phyloP scores from a whole-genome alignment of 2,113 vertebrate species.

The Seriola rivoliana region DNA sequence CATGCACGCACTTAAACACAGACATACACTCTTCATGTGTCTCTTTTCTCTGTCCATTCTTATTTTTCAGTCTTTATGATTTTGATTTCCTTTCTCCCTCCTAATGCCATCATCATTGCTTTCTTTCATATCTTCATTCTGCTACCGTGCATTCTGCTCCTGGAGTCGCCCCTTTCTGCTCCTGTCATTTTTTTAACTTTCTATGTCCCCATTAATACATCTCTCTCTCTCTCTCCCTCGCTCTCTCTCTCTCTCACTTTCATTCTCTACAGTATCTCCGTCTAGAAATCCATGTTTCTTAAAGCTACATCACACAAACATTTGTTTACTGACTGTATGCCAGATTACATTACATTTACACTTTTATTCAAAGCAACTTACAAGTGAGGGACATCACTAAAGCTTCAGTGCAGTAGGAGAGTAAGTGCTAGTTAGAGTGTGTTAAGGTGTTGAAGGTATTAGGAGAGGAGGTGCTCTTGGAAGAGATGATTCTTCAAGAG shows the following conservation, averaged over 20 bases:
- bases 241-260: neutral
- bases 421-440: no score
- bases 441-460: no score
- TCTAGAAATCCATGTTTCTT: neutral
- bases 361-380: no score
- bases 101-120: neutral
- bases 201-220: neutral
- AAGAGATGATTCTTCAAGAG: no score
- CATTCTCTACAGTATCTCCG: neutral
- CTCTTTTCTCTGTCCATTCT: neutral
- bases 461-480: no score
- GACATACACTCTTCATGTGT: neutral
- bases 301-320: neutral
- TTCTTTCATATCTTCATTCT: no score
- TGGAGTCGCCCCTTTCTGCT: neutral
- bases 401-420: no score
- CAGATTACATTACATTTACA: no score
- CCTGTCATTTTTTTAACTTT: neutral
- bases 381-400: no score
- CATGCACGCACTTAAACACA: conserved; percentile 18
- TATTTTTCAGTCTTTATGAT: neutral
- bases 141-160: neutral
- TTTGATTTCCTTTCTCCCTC: no score
- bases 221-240: neutral
- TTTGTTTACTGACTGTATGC: neutral